Percentiles rank a stretch among this genome's conserved stretches.
Conservation (phyloP, 2,113 vertebrate genomes). For the Elachura formosa region DNA sequence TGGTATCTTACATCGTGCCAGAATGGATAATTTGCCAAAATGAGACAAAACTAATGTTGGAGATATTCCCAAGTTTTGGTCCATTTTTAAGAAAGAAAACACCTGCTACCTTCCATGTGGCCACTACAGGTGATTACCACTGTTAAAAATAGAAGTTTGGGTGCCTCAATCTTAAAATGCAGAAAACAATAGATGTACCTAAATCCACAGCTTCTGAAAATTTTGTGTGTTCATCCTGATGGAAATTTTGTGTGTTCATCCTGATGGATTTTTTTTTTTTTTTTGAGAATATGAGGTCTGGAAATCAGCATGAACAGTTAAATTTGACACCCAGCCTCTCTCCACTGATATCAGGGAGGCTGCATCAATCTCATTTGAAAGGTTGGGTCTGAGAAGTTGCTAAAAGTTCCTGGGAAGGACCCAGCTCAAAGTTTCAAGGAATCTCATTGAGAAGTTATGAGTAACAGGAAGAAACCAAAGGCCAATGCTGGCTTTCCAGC, state of each 20-base stretch:
- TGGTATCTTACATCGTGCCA: rapidly evolving
- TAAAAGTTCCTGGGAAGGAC: not conserved
- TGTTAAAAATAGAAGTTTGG: not conserved
- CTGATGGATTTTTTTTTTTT: not conserved
- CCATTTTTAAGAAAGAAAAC: not conserved
- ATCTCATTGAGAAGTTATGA: not conserved
- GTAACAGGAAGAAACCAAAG: not conserved
- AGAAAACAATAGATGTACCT: not conserved
- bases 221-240: not conserved
- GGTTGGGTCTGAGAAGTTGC: not conserved
- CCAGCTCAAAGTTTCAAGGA: not conserved
- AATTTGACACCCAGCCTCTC: not conserved
- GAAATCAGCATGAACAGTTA: not conserved
- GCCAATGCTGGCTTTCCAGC: not conserved
- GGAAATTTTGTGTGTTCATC: not conserved
- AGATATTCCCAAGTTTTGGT: not conserved
- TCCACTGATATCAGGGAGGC: not conserved
- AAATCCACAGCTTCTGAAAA: not conserved
- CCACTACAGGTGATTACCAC: not conserved
- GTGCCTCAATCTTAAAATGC: not conserved
- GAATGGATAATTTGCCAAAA: not conserved
- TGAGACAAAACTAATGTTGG: not conserved
- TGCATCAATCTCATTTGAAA: not conserved
- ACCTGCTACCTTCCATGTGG: not conserved
- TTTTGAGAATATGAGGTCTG: not conserved